Evolutionary conservation across 2,113 vertebrate genomes (phyloP).

Genomic region (Trachemys scripta): DNA sequence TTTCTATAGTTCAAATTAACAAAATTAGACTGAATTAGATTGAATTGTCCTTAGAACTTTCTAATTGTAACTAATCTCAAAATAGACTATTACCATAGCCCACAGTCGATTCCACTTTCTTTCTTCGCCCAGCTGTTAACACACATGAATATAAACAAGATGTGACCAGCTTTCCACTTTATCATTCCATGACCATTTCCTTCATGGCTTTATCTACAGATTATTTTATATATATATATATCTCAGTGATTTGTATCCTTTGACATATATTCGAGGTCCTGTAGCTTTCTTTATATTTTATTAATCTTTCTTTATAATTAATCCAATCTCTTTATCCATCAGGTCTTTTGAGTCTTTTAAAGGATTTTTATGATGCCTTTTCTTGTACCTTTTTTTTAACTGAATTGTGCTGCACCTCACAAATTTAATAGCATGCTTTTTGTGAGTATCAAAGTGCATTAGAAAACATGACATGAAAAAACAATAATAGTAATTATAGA

Average conservation of each 20-base stretch:
- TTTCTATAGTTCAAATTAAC: background rate
- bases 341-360: background rate
- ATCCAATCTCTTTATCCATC: background rate
- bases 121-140: background rate
- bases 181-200: background rate
- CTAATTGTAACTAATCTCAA: background rate
- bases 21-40: background rate
- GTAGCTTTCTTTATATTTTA: background rate
- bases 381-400: background rate
- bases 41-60: background rate
- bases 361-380: rapidly evolving
- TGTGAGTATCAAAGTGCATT: background rate
- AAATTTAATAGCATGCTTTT: background rate
- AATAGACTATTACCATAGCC: background rate
- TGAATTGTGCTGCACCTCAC: background rate
- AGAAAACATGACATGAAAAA: background rate
- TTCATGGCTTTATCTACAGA: background rate
- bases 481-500: background rate
- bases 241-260: background rate
- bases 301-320: background rate
- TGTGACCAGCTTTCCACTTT: background rate
- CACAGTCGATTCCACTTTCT: background rate
- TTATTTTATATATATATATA: background rate
- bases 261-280: background rate
- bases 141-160: background rate